Evolutionary conservation across 2,113 vertebrate genomes (phyloP).

Genomic region (Microcebus ravelobensis): DNA sequence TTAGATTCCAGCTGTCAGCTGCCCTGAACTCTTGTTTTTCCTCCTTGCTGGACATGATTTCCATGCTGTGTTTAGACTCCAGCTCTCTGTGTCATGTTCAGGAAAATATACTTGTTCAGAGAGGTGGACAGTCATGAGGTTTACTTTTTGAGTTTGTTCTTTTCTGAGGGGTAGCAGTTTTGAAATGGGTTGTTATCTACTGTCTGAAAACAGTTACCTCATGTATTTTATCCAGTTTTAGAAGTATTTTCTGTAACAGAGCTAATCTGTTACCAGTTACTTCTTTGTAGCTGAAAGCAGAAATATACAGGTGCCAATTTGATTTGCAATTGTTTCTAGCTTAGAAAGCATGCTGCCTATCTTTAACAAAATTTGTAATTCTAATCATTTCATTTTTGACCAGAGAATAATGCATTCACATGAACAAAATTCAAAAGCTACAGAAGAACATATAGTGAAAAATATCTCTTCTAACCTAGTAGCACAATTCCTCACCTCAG

Average conservation of each 20-base stretch:
- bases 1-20: neutral
- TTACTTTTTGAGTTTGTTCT: neutral
- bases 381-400: slow-evolving; percentile 36
- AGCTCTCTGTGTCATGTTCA: neutral
- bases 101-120: neutral
- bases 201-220: neutral
- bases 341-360: neutral
- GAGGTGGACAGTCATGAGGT: neutral
- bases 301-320: neutral
- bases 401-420: neutral
- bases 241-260: slow-evolving; percentile 19
- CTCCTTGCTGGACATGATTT: neutral
- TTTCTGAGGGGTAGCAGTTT: neutral
- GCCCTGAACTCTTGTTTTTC: neutral
- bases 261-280: neutral
- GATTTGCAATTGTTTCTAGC: neutral
- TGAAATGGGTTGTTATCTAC: neutral
- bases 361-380: slow-evolving; percentile 7
- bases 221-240: neutral
- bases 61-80: neutral
- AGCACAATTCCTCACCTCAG: neutral
- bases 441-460: neutral
- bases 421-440: slow-evolving; percentile 36
- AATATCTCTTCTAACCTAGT: neutral
- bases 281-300: neutral